These are phyloP conservation scores for Mycogona germanica DNA, from an alignment of 2,888 invertebrate genomes.

Conservation along the genomic window DNA sequence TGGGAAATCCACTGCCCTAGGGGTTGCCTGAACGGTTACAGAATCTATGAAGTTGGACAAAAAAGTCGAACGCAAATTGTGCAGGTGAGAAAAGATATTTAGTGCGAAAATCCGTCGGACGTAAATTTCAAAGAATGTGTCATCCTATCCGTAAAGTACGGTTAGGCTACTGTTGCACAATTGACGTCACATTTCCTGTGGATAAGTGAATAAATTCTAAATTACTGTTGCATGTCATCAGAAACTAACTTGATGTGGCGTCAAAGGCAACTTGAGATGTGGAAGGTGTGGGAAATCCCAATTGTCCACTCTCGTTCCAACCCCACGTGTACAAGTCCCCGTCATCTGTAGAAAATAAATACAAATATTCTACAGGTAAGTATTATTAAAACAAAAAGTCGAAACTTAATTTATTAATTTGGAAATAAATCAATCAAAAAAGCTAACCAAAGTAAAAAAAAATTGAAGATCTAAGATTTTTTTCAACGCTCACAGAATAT, in stretches of 20 bases:
- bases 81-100: neutral
- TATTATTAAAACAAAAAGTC: conserved; percentile 29
- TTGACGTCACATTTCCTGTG: no score
- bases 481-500: neutral
- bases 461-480: neutral
- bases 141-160: no score
- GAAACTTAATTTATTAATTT: neutral
- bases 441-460: neutral
- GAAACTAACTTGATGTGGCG: neutral
- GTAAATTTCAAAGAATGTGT: no score
- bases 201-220: neutral
- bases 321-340: conserved; percentile 87
- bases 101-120: neutral
- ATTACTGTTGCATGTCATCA: neutral
- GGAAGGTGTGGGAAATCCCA: conserved; percentile 51
- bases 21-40: conserved; percentile 22
- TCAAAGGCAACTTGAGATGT: neutral
- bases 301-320: conserved; percentile 76
- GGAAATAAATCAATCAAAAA: neutral
- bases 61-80: neutral
- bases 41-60: conserved; percentile 1
- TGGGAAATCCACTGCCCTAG: conserved; percentile 21
- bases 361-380: no score
- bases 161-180: no score
- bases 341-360: conserved; percentile 25